phyloP scores from a whole-genome alignment of 2,888 invertebrate genomes.

The Tridacna gigas region DNA sequence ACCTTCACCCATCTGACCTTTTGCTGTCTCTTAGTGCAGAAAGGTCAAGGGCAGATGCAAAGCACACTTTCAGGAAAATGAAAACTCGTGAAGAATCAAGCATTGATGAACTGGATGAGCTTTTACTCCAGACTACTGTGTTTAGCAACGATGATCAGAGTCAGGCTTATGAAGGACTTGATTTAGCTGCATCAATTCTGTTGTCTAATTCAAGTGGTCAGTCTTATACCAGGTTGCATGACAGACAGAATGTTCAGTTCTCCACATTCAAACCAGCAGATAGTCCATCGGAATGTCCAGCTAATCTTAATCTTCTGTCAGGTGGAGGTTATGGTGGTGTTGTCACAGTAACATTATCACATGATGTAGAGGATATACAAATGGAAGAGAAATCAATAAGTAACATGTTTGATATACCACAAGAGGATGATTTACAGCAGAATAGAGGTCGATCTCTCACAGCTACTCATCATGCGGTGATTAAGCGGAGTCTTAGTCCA shows the following conservation, averaged over 20 bases:
- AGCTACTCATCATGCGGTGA: constrained; percentile 51
- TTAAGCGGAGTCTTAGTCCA: constrained; percentile 59
- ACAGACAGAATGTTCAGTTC: constrained; percentile 60
- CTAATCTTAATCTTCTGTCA: constrained; percentile 30
- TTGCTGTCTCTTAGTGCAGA: constrained; percentile 45
- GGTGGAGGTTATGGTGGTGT: constrained; percentile 42
- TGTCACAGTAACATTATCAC: constrained; percentile 59
- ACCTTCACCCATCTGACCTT: constrained; percentile 60
- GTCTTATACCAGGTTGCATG: constrained; percentile 52
- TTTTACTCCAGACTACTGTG: constrained; percentile 54
- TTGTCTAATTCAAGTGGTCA: constrained; percentile 39
- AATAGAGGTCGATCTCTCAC: constrained; percentile 29
- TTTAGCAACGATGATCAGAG: constrained; percentile 35
- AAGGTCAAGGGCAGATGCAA: constrained; percentile 33
- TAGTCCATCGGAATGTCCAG: constrained; percentile 47
- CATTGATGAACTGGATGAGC: constrained; percentile 55
- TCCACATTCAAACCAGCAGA: constrained; percentile 72
- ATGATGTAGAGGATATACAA: constrained; percentile 62
- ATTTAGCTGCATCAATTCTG: constrained; percentile 67
- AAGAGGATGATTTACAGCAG: not conserved
- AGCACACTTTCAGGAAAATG: constrained; percentile 12
- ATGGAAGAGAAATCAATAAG: constrained; percentile 62
- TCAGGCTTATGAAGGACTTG: constrained; percentile 32
- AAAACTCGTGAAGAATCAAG: constrained; percentile 42
- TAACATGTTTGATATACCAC: constrained; percentile 33